A percentile compares a stretch with the other conserved stretches of the same genome.
Evolutionary conservation across 2,888 invertebrate genomes (phyloP).

Genomic region (Drosophila aldrichi): DNA sequence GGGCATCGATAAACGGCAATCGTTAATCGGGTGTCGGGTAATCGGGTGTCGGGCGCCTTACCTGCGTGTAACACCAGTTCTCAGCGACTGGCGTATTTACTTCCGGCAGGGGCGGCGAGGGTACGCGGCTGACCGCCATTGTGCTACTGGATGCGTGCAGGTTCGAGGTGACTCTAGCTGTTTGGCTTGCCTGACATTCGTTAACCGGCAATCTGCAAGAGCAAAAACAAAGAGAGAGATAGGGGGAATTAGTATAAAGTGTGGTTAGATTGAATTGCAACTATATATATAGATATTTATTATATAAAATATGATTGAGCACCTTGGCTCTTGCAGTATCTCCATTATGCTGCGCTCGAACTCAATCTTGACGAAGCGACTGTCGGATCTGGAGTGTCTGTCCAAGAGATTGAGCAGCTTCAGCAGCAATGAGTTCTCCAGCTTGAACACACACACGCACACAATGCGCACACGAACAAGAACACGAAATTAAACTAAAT

Average conservation of each 20-base stretch:
- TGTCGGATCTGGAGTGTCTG: constrained; percentile 58
- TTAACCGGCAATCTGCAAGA: constrained; percentile 91
- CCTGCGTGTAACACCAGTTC: constrained; percentile 99
- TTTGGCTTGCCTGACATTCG: constrained; percentile 92
- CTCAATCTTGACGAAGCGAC: constrained; percentile 81
- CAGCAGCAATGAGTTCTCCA: constrained; percentile 77
- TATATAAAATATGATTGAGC: constrained; percentile 7
- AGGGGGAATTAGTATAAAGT: constrained; percentile 37
- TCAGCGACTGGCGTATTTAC: constrained; percentile 99
- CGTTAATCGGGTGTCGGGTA: background rate
- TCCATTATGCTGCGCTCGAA: constrained; percentile 85
- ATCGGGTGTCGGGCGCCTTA: constrained; percentile 85
- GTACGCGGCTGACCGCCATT: constrained; percentile 98
- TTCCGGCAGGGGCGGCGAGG: constrained; percentile 97
- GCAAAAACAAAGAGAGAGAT: constrained; percentile 64
- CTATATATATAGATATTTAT: background rate
- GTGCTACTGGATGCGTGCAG: constrained; percentile 93
- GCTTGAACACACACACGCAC: constrained; percentile 53
- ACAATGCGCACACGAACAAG: constrained; percentile 17
- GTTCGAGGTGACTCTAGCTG: constrained; percentile 94
- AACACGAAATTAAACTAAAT: background rate
- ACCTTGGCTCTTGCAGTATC: constrained; percentile 81
- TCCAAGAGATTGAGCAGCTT: constrained; percentile 75
- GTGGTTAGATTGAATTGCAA: constrained; percentile 36
- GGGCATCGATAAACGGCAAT: background rate